Evolutionary conservation across 2,113 vertebrate species (phyloP).

Genomic region (Ondatra zibethicus): DNA sequence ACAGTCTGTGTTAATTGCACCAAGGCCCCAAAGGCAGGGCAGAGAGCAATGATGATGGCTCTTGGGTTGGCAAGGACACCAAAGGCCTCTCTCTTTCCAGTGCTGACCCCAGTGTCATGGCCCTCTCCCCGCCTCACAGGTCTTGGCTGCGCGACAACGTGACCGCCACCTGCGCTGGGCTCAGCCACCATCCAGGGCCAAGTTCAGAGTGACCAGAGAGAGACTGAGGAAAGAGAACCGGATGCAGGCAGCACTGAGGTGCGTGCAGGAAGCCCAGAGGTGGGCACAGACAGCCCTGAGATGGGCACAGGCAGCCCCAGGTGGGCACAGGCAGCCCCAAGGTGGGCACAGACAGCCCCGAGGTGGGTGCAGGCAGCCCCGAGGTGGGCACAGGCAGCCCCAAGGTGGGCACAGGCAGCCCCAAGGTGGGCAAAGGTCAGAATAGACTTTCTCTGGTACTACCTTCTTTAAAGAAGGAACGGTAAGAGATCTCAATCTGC

Average conservation of each 20-base stretch:
- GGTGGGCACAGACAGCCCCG: slow-evolving; percentile 20
- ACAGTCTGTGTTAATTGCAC: background rate
- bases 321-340: too few species aligned
- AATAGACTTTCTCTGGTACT: too few species aligned
- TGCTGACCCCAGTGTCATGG: accelerated
- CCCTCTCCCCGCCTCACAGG: slow-evolving; percentile 63
- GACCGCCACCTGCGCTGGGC: slow-evolving; percentile 85
- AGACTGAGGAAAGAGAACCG: slow-evolving; percentile 80
- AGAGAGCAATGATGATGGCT: background rate
- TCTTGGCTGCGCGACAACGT: slow-evolving; percentile 84
- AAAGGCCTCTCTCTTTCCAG: background rate
- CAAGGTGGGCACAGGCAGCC: too few species aligned
- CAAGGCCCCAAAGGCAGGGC: background rate
- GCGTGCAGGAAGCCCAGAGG: slow-evolving; percentile 56
- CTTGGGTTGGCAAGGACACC: background rate
- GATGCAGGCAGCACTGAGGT: slow-evolving; percentile 58
- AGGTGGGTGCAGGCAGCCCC: background rate
- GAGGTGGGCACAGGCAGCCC: too few species aligned
- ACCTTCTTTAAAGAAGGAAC: background rate
- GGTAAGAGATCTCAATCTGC: background rate
- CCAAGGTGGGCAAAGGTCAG: too few species aligned
- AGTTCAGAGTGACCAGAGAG: slow-evolving; percentile 79
- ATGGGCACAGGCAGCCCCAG: background rate
- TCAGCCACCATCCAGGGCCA: slow-evolving; percentile 79
- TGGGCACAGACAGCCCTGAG: too few species aligned